Base-by-base conservation (phyloP, 64 coral and sea anemone species). In the Anthopleura sola region DNA sequence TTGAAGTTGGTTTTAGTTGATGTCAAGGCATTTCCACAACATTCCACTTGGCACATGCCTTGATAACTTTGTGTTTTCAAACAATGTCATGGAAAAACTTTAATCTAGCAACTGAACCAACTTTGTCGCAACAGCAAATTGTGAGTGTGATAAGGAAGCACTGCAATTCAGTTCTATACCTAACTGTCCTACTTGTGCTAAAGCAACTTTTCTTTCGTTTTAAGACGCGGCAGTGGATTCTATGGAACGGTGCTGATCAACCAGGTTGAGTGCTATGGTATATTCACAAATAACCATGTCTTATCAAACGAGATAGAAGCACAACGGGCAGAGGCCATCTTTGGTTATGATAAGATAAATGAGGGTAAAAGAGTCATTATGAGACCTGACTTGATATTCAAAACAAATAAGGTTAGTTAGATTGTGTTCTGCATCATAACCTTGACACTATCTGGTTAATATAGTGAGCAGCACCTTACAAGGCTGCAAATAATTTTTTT, bases 271-370 rank as follows among this genome's bases (percentile, higher is more conserved):
- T 55, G 68, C 40, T 44, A 77, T 36, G 94, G 94, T 2, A 82
- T 97, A 29, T 92, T 97, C n/a, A 97, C 94, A n/a, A 92, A 92
- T 75, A 92, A 97, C 81, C 94, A 97, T 86, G 94, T 97, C 66
- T 58, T 97, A 31, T 36, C 51, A 15, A 79, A 90, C 17, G 1
- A 19, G 12, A 28, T 16, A 2, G 94, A 97, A 18, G 90, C 94
- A 9, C 23, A 69, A 21, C 51, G 71, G 40, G 91, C 94, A 36
- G 36, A 54, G 2, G 94, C 90, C 23, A 87, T 86, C 2, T 97
- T 97, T 86, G 37, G 34, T 38, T 97, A 97, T 84, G 87, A 92
- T 26, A 89, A 77, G 37, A 29, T 33, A 6, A 75, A 74, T 19
- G 36, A 68, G 17, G 90, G 90, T 23, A 56, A 84, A 28, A 64